Evolutionary conservation across 2,113 vertebrate species (phyloP), one percentile per base, ranked within the genome.

Genomic region (Nanorana parkeri): DNA sequence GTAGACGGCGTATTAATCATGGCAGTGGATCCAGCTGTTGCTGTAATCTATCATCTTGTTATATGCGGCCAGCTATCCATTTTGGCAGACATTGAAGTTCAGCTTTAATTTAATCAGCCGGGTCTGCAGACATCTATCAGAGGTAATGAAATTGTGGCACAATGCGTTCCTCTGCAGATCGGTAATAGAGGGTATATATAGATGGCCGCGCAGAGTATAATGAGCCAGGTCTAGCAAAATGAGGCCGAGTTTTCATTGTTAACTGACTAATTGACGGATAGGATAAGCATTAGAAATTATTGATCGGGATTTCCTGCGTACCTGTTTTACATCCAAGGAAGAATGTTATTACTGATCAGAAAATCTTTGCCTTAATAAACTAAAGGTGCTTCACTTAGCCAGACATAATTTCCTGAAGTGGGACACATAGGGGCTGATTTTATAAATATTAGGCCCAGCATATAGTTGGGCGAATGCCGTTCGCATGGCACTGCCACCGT

Each of bases 1-100:
- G 26, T n/a, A 36, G 17, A 54, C 23, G 52, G 23, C 8, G 28
- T 23, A 63, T 73, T 17, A 13, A 32, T 81, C 58, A 51, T 55
- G 47, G 26, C 65, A 65, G 73, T 65, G 60, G 58, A 6, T 2
- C 23, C 23, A 24, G 2, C 67, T 54, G 67, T 67, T 60, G 29
- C 26, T 26, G 63, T 19, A 29, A 60, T 74, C 41, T 74, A 66
- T 81, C 69, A 74, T 73, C 65, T 65, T 23, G 51, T 81, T 51
- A 36, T 4, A 29, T 73, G 17, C 58, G 24, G 23, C 69, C 67
- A 56, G 21, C 4, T 19, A 56, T 29, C 19, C 52, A 54, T 79
- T n/a, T 41, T 56, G 24, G 15, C 41, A 52, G 68, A 41, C 23
- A 21, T 47, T 32, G 61, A 81, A 61, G 26, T 21, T 6, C 32